phyloP scores from a whole-genome alignment of 2,888 invertebrate genomes.

The Luffia ferchaultella region DNA sequence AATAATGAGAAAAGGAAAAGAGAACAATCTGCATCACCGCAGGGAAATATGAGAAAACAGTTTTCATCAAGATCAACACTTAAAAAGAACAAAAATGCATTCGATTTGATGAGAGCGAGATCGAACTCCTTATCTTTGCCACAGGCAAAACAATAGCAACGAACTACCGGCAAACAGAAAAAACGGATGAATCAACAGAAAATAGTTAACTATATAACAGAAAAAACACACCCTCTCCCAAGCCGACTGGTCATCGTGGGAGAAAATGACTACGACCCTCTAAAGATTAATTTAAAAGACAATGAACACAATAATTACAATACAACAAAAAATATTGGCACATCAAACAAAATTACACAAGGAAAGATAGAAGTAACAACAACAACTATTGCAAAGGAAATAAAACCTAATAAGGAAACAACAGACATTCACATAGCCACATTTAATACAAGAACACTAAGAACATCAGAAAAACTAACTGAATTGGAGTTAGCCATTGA shows the following conservation, averaged over 20 bases:
- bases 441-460: too few species aligned
- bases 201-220: slow-evolving; percentile 11
- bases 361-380: too few species aligned
- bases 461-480: too few species aligned
- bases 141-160: slow-evolving; percentile 18
- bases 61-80: background rate
- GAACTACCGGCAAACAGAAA: slow-evolving; percentile 15
- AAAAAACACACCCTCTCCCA: slow-evolving; percentile 19
- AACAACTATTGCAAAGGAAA: too few species aligned
- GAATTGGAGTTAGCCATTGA: too few species aligned
- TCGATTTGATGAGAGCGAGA: slow-evolving; percentile 16
- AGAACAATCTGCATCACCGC: slow-evolving; percentile 8
- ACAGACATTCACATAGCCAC: too few species aligned
- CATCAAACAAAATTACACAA: too few species aligned
- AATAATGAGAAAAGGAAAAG: slow-evolving; percentile 12
- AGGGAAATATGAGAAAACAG: too few species aligned
- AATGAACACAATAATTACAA: too few species aligned
- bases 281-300: too few species aligned
- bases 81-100: slow-evolving; percentile 17
- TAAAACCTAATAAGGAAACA: too few species aligned
- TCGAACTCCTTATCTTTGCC: slow-evolving; percentile 16
- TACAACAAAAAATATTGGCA: too few species aligned
- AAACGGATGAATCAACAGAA: slow-evolving; percentile 10
- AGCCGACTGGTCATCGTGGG: slow-evolving; percentile 19
- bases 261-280: slow-evolving; percentile 15